phyloP scores from a whole-genome alignment of 35 echinoderm and acorn worm genomes.

The Chiridota heheva region DNA sequence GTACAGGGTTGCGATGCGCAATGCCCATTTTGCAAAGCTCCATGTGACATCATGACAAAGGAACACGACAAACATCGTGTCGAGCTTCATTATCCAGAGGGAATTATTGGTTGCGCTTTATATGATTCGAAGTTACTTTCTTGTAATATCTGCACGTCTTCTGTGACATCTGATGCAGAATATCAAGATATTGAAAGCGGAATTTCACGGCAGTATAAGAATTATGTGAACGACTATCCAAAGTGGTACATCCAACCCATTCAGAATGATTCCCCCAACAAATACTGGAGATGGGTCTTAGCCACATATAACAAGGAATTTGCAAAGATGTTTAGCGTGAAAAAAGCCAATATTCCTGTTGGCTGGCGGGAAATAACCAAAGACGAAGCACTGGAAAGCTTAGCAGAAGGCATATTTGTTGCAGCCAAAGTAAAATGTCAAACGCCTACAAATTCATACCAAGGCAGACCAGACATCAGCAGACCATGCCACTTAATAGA shows the following conservation, averaged over 20 bases:
- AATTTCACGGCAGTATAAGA: not conserved
- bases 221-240: conserved; percentile 35
- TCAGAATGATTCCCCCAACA: conserved; percentile 7
- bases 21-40: conserved; percentile 41
- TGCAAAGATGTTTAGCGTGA: not conserved
- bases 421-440: too few species aligned
- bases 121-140: not conserved
- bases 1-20: conserved; percentile 20
- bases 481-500: too few species aligned
- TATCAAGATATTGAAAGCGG: not conserved
- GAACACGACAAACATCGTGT: conserved; percentile 27
- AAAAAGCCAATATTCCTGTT: conserved; percentile 22
- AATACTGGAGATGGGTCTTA: conserved; percentile 53
- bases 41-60: conserved; percentile 39
- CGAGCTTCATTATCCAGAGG: conserved; percentile 34
- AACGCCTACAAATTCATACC: too few species aligned
- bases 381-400: conserved; percentile 1
- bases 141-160: conserved; percentile 24
- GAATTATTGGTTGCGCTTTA: conserved; percentile 8
- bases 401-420: too few species aligned
- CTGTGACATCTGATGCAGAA: not conserved
- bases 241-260: conserved; percentile 30
- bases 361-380: conserved; percentile 32
- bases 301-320: conserved; percentile 37
- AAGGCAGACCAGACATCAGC: too few species aligned